Base-by-base conservation (phyloP, 2,797 vertebrate species). In the Pantherophis alleghaniensis region DNA sequence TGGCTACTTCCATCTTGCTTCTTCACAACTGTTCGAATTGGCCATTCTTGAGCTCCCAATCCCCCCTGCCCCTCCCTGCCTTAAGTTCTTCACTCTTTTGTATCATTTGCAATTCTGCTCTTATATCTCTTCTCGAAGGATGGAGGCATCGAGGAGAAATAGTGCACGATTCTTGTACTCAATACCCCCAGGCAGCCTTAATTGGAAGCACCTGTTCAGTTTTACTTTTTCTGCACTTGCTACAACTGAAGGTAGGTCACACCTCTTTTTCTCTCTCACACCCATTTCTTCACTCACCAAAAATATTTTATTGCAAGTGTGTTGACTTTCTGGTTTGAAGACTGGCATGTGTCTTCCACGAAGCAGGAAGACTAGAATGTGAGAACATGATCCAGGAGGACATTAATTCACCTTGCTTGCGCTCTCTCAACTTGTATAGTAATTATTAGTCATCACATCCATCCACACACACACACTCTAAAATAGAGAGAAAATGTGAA, bases 241-340 rank as follows among this genome's bases (percentile, higher is more conserved):
- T 96, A 88, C 93, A 95, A 93, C 91, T 92, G 89, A 90, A 86
- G 89, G 88, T 96, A 97, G 94, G 97, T 94, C 96, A 90, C 56
- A 90, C 86, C 97, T 97, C 91, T 96, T 94, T 10, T 55, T 86
- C 92, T 83, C 92, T 90, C 94, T 7, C 69, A 14, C 0, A 7
- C 74, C 53, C 89, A 56, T 87, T 57, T 91, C 90, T 56, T 91
- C 86, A 86, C 92, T 59, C 91, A 93, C 92, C 74, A 94, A 86
- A 95, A 95, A 92, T 90, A 13, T 56, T 95, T 90, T 20, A 18
- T 91, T 92, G 95, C 91, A 53, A 94, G 0, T 94, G 92, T 94
- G 94, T 74, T 88, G 42, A 20, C 69, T 74, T 91, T 26, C 59
- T 92, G 57, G 32, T 88, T 92, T 96, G 86, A 91, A 95, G 93